phyloP scores from a whole-genome alignment of 2,888 invertebrate species.

The Empis livida region DNA sequence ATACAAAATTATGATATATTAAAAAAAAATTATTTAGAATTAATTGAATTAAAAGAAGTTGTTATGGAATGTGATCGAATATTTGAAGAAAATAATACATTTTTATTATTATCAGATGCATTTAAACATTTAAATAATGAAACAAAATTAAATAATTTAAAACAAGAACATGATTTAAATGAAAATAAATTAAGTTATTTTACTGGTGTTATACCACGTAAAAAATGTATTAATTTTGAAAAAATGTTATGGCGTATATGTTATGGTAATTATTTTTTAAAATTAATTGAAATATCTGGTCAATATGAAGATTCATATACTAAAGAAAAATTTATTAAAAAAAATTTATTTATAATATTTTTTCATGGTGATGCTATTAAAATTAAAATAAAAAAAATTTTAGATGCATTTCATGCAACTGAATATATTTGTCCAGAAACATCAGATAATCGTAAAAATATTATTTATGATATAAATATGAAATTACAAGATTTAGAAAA shows the following conservation, averaged over 20 bases:
- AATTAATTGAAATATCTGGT: slow-evolving; percentile 79
- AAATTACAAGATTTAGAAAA: slow-evolving; percentile 60
- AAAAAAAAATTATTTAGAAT: slow-evolving; percentile 8
- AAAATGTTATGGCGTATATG: slow-evolving; percentile 93
- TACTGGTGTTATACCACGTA: slow-evolving; percentile 85
- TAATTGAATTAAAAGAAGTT: slow-evolving; percentile 17
- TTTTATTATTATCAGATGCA: too few species aligned
- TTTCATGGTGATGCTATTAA: slow-evolving; percentile 69
- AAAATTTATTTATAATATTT: slow-evolving; percentile 56
- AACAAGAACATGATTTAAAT: not conserved
- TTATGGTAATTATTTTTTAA: slow-evolving; percentile 84
- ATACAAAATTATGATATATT: slow-evolving; percentile 15
- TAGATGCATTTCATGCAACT: slow-evolving; percentile 70
- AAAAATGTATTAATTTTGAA: slow-evolving; percentile 85
- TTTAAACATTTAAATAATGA: slow-evolving; percentile 12
- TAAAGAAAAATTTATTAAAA: not conserved
- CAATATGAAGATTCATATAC: slow-evolving; percentile 57
- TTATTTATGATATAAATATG: slow-evolving; percentile 59
- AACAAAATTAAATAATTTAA: slow-evolving; percentile 16
- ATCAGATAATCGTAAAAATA: slow-evolving; percentile 53
- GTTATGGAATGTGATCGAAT: not conserved
- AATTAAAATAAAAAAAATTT: slow-evolving; percentile 65
- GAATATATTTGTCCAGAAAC: slow-evolving; percentile 74
- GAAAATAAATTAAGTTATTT: slow-evolving; percentile 55
- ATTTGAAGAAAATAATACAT: not conserved